phyloP scores from a whole-genome alignment of 2,888 invertebrate genomes.

The Taenaris catops region DNA sequence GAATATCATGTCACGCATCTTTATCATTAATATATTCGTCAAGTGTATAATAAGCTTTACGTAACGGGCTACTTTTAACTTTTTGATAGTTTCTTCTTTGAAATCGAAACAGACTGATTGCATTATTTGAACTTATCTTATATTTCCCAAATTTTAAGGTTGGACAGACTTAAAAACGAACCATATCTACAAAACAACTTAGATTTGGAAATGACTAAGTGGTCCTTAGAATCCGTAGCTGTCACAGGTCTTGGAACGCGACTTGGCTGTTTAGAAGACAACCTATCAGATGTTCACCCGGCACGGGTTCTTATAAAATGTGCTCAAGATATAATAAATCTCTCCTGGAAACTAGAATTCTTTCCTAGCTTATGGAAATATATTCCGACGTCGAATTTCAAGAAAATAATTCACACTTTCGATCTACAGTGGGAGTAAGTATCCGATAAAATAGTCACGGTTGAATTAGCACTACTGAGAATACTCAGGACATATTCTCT shows the following conservation, averaged over 20 bases:
- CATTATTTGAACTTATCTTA: background rate
- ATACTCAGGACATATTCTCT: too few species aligned
- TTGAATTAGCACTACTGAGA: background rate
- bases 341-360: slow-evolving; percentile 47
- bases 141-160: slow-evolving; percentile 33
- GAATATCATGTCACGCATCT: too few species aligned
- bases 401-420: slow-evolving; percentile 46
- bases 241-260: slow-evolving; percentile 54
- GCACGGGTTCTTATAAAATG: slow-evolving; percentile 45
- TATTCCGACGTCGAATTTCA: slow-evolving; percentile 45
- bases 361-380: slow-evolving; percentile 48
- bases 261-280: slow-evolving; percentile 50
- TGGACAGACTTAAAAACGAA: slow-evolving; percentile 41
- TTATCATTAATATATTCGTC: too few species aligned
- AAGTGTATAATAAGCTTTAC: too few species aligned
- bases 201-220: slow-evolving; percentile 76
- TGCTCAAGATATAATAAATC: slow-evolving; percentile 42
- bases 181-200: slow-evolving; percentile 60
- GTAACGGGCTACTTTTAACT: too few species aligned
- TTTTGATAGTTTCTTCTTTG: too few species aligned
- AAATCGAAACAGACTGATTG: too few species aligned
- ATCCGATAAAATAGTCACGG: slow-evolving; percentile 3
- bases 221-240: slow-evolving; percentile 81
- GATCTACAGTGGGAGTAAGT: slow-evolving; percentile 66
- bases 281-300: slow-evolving; percentile 44